Base-by-base conservation (phyloP, 2,797 vertebrate species). In the Pangasius larnaudii region DNA sequence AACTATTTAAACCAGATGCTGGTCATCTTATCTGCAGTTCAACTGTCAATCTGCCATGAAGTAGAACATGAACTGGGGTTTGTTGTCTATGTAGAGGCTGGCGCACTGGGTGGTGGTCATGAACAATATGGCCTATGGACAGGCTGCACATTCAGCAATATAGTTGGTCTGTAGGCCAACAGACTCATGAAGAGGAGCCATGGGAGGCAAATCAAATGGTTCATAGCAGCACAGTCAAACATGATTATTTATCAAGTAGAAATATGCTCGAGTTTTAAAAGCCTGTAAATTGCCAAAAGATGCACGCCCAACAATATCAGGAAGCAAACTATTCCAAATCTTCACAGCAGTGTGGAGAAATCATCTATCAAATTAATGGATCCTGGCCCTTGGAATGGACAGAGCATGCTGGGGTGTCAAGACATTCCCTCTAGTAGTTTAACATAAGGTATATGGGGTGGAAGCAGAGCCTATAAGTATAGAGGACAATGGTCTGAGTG, bases 161-260 rank as follows among this genome's bases (percentile, higher is more conserved):
- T 46, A 49, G 24, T 33, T 13, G 24, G 46, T 42, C 39, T 75
- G 72, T 4, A 49, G 42, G 39, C 42, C 0, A 46, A 46, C 42
- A 46, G 42, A 46, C 22, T 75, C 4, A n/a, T 0, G 2, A 74
- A 75, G 18, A 42, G 71, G 71, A 11, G 42, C 72, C 42, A 49
- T 13, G 11, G 24, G 72, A 49, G 24, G 24, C 72, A 46, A 74
- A 74, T 46, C 72, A 74, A 49, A 46, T 27, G 72, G 72, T 49
- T 75, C 42, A 46, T 24, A 75, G 42, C 39, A 77, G 42, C 74
- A 19, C 27, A 33, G n/a, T 78, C n/a, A 78, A 77, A 77, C 69
- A 75, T 49, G 74, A 14, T 77, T n/a, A 2, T 72, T 72, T 72
- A 39, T 9, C 36, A 24, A 22, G 8, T 72, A 78, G 71, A 22